These are phyloP conservation scores for Taphrorychus bicolor DNA, from an alignment of 2,888 invertebrate genomes.

Conservation along the genomic window DNA sequence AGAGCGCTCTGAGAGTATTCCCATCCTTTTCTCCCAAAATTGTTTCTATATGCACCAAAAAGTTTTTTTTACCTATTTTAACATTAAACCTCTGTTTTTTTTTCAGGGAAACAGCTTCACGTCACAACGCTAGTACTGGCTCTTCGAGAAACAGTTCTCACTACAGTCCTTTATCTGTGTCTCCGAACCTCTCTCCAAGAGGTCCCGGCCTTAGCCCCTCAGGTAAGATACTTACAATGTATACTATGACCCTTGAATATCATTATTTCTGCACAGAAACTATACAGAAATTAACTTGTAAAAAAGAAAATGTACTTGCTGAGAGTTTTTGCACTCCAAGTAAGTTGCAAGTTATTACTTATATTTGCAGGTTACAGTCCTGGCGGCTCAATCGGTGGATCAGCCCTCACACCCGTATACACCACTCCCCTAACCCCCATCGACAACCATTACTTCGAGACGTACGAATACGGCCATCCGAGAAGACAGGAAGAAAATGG, in stretches of 20 bases:
- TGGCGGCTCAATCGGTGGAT: slow-evolving; percentile 52
- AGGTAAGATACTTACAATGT: no score
- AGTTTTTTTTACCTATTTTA: no score
- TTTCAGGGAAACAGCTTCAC: slow-evolving; percentile 51
- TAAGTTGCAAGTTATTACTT: background rate
- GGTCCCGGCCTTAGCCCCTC: slow-evolving; percentile 44
- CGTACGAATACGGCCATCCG: slow-evolving; percentile 47
- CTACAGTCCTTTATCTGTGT: slow-evolving; percentile 58
- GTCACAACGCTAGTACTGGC: slow-evolving; percentile 60
- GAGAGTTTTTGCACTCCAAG: no score
- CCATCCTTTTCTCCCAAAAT: no score
- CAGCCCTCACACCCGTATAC: slow-evolving; percentile 57
- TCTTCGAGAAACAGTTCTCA: slow-evolving; percentile 62
- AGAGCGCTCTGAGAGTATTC: no score
- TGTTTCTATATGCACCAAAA: no score
- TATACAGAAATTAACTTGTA: no score
- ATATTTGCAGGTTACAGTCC: slow-evolving; percentile 59
- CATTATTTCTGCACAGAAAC: no score
- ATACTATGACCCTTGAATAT: no score
- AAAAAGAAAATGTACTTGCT: no score
- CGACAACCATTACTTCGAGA: slow-evolving; percentile 55
- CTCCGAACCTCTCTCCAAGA: slow-evolving; percentile 58
- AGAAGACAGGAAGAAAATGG: slow-evolving; percentile 51
- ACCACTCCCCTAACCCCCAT: slow-evolving; percentile 56
- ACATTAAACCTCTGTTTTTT: no score